Percentiles rank a stretch among this genome's conserved stretches.
These are phyloP conservation scores for Philotrypesis tridentata DNA, from an alignment of 1,140 invertebrate species.

Conservation along the genomic window DNA sequence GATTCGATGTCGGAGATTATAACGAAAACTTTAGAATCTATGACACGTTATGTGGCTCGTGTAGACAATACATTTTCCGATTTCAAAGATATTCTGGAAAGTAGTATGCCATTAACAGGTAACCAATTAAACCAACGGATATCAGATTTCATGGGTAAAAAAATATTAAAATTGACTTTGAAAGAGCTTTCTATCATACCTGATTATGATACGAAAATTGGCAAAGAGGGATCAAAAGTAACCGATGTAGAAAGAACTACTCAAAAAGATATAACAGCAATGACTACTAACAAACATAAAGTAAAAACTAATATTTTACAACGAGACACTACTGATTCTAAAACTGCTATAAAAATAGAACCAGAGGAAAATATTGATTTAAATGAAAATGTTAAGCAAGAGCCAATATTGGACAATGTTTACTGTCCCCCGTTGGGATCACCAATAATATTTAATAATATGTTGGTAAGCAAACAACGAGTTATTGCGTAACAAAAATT, in stretches of 20 bases:
- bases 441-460: constrained; percentile 53
- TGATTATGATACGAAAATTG: no score
- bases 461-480: constrained; percentile 46
- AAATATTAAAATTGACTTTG: not conserved
- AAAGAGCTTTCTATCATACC: not conserved
- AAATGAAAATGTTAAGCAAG: not conserved
- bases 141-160: not conserved
- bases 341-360: not conserved
- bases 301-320: no score
- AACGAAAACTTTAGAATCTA: not conserved
- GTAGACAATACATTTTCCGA: not conserved
- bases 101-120: not conserved
- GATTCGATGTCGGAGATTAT: not conserved
- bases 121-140: not conserved
- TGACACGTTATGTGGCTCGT: not conserved
- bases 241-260: no score
- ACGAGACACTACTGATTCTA: no score
- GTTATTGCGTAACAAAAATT: not conserved
- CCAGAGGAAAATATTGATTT: no score
- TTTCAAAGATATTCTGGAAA: not conserved
- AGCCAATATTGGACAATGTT: constrained; percentile 39
- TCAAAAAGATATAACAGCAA: no score
- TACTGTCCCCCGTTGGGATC: constrained; percentile 58
- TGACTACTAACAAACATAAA: no score
- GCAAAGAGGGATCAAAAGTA: no score